A percentile compares a stretch with the other conserved stretches of the same genome.
Conservation (phyloP, 2,113 vertebrate genomes). For the Jacana jacana region DNA sequence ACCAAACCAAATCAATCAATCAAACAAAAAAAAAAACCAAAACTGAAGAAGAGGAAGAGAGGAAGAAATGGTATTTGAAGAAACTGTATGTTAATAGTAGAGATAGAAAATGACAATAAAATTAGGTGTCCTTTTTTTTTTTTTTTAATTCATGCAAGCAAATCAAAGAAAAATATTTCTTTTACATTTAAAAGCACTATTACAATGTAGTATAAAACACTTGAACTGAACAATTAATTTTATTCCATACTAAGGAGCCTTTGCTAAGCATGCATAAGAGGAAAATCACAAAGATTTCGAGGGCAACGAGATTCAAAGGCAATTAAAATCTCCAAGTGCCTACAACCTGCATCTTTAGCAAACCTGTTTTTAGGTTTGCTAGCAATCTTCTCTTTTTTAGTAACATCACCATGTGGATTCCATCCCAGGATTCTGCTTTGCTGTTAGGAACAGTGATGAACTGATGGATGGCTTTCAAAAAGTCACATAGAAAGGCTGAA, state of each 20-base stretch:
- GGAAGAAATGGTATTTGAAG: neutral
- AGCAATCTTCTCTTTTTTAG: neutral
- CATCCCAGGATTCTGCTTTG: neutral
- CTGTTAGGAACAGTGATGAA: neutral
- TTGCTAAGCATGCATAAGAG: neutral
- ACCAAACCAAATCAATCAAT: rapidly evolving
- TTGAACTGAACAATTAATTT: neutral
- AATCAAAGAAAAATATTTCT: neutral
- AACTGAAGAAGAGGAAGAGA: neutral
- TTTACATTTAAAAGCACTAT: neutral
- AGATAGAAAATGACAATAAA: neutral
- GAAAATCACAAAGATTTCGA: neutral
- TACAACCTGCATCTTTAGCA: neutral
- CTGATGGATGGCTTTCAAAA: neutral
- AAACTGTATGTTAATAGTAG: neutral
- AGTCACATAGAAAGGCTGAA: neutral
- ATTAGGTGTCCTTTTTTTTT: neutral
- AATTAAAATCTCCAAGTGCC: neutral
- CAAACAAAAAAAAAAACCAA: neutral
- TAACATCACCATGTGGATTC: neutral
- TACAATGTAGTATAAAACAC: neutral
- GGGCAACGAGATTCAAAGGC: too few species aligned
- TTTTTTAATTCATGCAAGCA: neutral
- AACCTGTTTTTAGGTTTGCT: neutral
- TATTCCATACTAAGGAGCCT: neutral